Percentiles rank a stretch among this genome's conserved stretches.
phyloP scores from a whole-genome alignment of 2,113 vertebrate species.

The Bambusicola thoracicus region DNA sequence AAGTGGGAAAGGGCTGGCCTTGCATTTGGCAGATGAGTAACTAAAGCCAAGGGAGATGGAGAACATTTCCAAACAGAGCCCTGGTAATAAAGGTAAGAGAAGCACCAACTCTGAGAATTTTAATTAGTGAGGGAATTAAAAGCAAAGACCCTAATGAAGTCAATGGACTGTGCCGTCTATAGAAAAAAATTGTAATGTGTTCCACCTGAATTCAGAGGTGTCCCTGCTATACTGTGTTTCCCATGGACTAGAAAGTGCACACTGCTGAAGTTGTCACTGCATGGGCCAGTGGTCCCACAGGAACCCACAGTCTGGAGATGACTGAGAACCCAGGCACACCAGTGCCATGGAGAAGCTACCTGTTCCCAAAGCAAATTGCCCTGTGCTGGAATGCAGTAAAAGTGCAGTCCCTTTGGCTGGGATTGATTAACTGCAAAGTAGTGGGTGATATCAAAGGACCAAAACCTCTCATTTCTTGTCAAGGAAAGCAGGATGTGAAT shows the following conservation, averaged over 20 bases:
- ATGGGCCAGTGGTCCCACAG: accelerated
- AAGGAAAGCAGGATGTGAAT: neutral
- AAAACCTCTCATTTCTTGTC: neutral
- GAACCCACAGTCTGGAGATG: neutral
- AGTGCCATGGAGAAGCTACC: neutral
- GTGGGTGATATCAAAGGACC: neutral
- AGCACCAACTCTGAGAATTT: neutral
- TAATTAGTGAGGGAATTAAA: neutral
- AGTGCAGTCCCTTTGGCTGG: neutral
- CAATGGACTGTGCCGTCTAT: neutral
- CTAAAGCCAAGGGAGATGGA: neutral
- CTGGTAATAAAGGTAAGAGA: neutral
- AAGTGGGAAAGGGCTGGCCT: neutral
- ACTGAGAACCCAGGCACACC: neutral
- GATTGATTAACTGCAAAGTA: neutral
- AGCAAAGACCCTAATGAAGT: neutral
- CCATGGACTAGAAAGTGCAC: accelerated
- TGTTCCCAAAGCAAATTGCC: neutral
- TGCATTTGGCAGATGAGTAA: neutral
- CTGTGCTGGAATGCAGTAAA: neutral
- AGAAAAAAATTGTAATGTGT: neutral
- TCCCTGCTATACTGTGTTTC: neutral
- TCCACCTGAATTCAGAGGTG: neutral
- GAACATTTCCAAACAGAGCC: neutral
- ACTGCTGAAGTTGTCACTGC: neutral